Conservation (phyloP, 2,888 invertebrate species). For the Colletes collaris region DNA sequence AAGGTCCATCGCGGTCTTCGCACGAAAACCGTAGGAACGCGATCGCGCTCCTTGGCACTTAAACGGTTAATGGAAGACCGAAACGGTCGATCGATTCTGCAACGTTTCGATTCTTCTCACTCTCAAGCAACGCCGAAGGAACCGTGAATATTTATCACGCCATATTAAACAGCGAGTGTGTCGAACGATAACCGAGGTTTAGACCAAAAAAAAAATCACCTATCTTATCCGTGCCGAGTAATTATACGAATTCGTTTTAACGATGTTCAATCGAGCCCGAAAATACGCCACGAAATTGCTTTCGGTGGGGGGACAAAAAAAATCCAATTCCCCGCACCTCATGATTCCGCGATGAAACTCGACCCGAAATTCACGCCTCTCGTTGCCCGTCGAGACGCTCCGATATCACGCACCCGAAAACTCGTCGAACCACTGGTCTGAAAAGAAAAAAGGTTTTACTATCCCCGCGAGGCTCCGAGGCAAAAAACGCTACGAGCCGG, state of each 20-base stretch:
- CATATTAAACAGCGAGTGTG: slow-evolving; percentile 30
- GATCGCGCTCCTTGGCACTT: no score
- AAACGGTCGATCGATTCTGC: background rate
- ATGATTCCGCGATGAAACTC: slow-evolving; percentile 12
- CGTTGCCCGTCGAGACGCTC: slow-evolving; percentile 6
- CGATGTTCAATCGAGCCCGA: slow-evolving; percentile 38
- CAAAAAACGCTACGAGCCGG: no score
- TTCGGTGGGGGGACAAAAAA: background rate
- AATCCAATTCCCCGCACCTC: slow-evolving; percentile 3
- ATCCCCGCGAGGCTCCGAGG: no score
- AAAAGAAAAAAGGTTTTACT: no score
- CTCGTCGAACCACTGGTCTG: background rate
- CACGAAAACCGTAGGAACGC: no score
- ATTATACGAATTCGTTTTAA: slow-evolving; percentile 53
- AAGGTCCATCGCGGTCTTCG: no score
- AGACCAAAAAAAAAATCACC: slow-evolving; percentile 46
- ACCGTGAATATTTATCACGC: slow-evolving; percentile 18
- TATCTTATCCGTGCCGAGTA: slow-evolving; percentile 44
- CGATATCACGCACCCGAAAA: background rate
- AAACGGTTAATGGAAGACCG: background rate
- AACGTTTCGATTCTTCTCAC: background rate
- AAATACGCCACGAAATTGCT: slow-evolving; percentile 41
- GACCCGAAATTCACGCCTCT: slow-evolving; percentile 43
- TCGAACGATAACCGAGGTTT: slow-evolving; percentile 37
- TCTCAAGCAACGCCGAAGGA: background rate